Conservation (phyloP, 2,113 vertebrate species). For the Hemichromis elongatus region DNA sequence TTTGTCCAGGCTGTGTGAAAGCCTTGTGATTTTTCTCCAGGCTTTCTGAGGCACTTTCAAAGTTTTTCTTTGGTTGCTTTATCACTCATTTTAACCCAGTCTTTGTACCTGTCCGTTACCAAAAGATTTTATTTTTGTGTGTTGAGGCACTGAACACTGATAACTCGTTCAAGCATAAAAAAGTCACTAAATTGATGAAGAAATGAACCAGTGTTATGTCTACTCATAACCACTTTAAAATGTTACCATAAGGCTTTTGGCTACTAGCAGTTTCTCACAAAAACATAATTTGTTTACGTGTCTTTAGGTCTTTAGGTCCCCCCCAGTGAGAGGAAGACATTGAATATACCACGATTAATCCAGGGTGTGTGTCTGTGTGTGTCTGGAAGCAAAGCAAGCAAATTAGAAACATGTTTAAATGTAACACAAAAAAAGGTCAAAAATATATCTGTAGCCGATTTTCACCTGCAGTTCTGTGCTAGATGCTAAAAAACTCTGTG, state of each 20-base stretch:
- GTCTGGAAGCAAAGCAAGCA: background rate
- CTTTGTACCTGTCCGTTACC: fast-evolving
- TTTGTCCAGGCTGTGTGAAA: fast-evolving
- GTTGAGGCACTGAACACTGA: background rate
- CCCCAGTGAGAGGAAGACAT: background rate
- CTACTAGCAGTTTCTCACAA: too few species aligned
- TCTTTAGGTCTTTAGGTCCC: too few species aligned
- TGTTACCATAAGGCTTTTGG: too few species aligned
- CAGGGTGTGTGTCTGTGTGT: background rate
- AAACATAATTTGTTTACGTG: too few species aligned
- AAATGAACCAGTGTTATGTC: too few species aligned
- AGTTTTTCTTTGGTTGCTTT: background rate
- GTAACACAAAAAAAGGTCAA: background rate
- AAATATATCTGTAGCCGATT: background rate
- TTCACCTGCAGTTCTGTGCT: fast-evolving
- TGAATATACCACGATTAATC: background rate
- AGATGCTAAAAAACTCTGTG: too few species aligned
- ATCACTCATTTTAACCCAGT: background rate
- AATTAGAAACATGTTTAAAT: background rate
- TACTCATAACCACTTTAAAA: too few species aligned
- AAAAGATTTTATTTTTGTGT: background rate
- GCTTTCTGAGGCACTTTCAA: background rate
- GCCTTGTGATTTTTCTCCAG: background rate
- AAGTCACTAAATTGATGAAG: too few species aligned
- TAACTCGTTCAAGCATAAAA: too few species aligned